Evolutionary conservation across 2,888 invertebrate genomes (phyloP).

Genomic region (Boloria euphrosyne): DNA sequence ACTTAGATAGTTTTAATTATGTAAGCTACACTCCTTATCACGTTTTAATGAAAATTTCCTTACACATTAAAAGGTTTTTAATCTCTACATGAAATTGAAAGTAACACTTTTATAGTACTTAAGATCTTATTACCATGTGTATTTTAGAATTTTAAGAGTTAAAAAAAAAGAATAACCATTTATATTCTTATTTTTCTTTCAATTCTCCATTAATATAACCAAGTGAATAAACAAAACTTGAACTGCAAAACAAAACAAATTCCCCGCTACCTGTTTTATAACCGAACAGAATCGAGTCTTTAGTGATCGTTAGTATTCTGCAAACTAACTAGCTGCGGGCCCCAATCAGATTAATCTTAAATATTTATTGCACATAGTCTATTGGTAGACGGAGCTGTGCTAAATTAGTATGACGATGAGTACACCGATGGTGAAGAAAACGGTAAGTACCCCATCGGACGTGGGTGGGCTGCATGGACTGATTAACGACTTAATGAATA

Average conservation of each 20-base stretch:
- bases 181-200: conserved; percentile 5
- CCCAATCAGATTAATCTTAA: conserved; percentile 80
- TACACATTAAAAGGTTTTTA: neutral
- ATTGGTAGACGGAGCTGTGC: conserved; percentile 67
- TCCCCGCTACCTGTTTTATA: conserved; percentile 44
- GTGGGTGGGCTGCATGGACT: conserved; percentile 74
- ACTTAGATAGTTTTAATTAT: conserved; percentile 31
- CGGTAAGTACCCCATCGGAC: conserved; percentile 62
- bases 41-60: conserved; percentile 12
- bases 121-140: no score
- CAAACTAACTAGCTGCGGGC: conserved; percentile 59
- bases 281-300: conserved; percentile 49
- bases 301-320: conserved; percentile 71
- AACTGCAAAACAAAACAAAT: conserved; percentile 46
- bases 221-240: conserved; percentile 42
- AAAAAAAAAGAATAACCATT: no score
- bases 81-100: no score
- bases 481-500: conserved; percentile 77
- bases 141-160: no score
- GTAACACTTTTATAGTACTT: no score
- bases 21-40: conserved; percentile 14
- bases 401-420: conserved; percentile 80
- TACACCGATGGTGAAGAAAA: conserved; percentile 75
- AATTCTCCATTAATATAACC: conserved; percentile 36
- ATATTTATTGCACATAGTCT: conserved; percentile 80